A percentile compares a stretch with the other conserved stretches of the same genome.
phyloP scores from a whole-genome alignment of 2,888 invertebrate species.

The Keiferia lycopersicella region DNA sequence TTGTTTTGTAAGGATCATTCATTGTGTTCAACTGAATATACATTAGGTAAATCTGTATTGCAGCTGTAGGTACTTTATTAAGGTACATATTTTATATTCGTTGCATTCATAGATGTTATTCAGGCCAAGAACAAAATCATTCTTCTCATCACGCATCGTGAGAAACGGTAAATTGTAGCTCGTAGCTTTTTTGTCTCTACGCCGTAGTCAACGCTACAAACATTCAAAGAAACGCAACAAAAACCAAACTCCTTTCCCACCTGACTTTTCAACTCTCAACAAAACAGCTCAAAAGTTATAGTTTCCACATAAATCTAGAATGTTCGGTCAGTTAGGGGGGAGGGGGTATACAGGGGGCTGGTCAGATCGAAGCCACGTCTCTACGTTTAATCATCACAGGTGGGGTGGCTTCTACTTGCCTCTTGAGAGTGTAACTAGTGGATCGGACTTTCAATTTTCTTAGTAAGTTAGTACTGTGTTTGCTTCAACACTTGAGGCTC shows the following conservation, averaged over 20 bases:
- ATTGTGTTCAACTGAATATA: too few species aligned
- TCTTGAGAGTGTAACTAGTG: slow-evolving; percentile 35
- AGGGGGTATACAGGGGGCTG: neutral
- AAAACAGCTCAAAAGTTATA: slow-evolving; percentile 19
- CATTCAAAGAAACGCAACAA: neutral
- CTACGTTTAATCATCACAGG: slow-evolving; percentile 44
- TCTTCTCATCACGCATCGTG: too few species aligned
- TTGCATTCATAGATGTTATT: too few species aligned
- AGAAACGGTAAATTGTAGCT: too few species aligned
- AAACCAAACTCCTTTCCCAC: neutral
- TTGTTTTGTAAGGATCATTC: too few species aligned
- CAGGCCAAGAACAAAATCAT: too few species aligned
- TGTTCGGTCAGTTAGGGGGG: slow-evolving; percentile 29
- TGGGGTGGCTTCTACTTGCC: slow-evolving; percentile 30
- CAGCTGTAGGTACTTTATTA: too few species aligned
- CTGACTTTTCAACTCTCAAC: slow-evolving; percentile 13
- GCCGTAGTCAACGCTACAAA: neutral
- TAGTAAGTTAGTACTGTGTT: slow-evolving; percentile 1
- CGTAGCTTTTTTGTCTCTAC: too few species aligned
- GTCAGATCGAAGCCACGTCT: slow-evolving; percentile 35
- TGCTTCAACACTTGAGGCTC: neutral
- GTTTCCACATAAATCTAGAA: slow-evolving; percentile 33
- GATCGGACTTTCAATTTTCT: slow-evolving; percentile 29
- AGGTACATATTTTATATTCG: too few species aligned
- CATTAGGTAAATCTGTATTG: too few species aligned